Percentiles rank a stretch among this genome's conserved stretches.
Conservation (phyloP, 1,140 invertebrate genomes). For the Ericerus pela region DNA sequence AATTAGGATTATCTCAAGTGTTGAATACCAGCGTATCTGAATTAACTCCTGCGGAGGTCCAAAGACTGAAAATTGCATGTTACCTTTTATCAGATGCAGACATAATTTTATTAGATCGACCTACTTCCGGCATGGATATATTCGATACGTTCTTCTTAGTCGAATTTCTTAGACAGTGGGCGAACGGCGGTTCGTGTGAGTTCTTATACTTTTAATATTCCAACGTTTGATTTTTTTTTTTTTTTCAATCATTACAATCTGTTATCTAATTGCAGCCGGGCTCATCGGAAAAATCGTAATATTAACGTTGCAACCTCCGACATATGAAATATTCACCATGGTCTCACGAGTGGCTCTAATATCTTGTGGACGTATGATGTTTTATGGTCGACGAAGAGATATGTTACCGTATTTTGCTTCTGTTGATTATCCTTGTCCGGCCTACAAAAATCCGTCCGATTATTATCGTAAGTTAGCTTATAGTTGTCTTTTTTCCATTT, state of each 20-base stretch:
- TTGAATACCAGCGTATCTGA: constrained; percentile 56
- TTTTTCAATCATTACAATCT: neutral
- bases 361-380: constrained; percentile 78
- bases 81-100: constrained; percentile 70
- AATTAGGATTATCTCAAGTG: constrained; percentile 74
- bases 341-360: constrained; percentile 69
- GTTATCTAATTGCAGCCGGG: constrained; percentile 21
- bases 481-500: constrained; percentile 10
- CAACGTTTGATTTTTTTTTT: neutral
- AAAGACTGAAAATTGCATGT: constrained; percentile 71
- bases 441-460: constrained; percentile 91
- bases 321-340: constrained; percentile 92
- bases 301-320: constrained; percentile 83
- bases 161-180: constrained; percentile 88
- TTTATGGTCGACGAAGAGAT: constrained; percentile 70
- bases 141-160: constrained; percentile 91
- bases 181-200: constrained; percentile 50
- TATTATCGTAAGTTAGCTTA: constrained; percentile 65
- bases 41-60: constrained; percentile 70
- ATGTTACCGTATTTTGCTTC: constrained; percentile 86
- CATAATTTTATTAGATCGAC: constrained; percentile 71
- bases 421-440: constrained; percentile 85
- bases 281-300: constrained; percentile 54
- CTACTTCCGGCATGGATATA: constrained; percentile 85
- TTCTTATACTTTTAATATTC: constrained; percentile 16